Evolutionary conservation across 2,797 vertebrate species (phyloP), one percentile per base, ranked within the genome.

Genomic region (Rhabdomys pumilio): DNA sequence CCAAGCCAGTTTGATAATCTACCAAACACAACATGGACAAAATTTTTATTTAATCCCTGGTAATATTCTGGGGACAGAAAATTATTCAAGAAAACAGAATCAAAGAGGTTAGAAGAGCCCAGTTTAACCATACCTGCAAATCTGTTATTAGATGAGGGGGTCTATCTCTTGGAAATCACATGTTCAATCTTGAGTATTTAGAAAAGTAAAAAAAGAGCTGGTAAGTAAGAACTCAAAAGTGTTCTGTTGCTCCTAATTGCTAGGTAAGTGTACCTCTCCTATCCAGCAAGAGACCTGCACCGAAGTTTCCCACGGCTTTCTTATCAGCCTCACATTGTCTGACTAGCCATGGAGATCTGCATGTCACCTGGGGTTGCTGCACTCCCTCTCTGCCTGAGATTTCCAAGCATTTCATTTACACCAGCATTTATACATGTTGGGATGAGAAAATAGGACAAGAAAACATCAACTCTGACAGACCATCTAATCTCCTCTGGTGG

Each of bases 371-470:
- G n/a, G 6, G 41, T 19, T 85, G 4, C 13, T 89, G 29, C 72
- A 59, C 19, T 88, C 7, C 17, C 41, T 72, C 65, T 72, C 83
- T 77, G 91, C 82, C 72, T 24, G 29, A 72, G 82, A 93, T 22
- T 13, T 55, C 90, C 81, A 72, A 94, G 63, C 47, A 79, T 87
- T 79, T 89, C 69, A 47, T 72, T 57, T 19, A 75, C 29, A 77
- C 38, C 20, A 92, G 57, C 80, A 94, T 67, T 94, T 92, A 92
- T 84, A 67, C 91, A 86, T 79, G 47, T 50, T 59, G 89, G 67
- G 47, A 92, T 50, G 44, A 20, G 38, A 94, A 95, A 75, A 89
- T 4, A 92, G 59, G 79, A 88, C 72, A 61, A 84, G 94, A 57
- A 41, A 26, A 29, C 41, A 84, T 83, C 81, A 90, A 11, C 44